phyloP scores from a whole-genome alignment of 2,113 vertebrate genomes.

The Vulpes ferrilata region DNA sequence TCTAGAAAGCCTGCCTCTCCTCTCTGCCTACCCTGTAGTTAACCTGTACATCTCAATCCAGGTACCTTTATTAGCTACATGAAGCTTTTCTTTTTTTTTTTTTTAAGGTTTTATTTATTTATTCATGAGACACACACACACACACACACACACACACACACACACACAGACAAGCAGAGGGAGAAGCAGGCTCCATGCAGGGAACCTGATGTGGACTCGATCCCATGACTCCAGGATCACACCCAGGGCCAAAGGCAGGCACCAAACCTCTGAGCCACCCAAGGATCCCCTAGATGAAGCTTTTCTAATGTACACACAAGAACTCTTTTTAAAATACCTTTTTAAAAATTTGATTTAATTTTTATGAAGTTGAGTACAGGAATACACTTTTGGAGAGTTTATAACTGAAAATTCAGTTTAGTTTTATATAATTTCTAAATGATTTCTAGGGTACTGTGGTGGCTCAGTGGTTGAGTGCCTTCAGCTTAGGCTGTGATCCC shows the following conservation, averaged over 20 bases:
- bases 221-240: too few relatives aligned
- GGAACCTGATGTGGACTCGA: too few relatives aligned
- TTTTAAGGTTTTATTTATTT: too few relatives aligned
- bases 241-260: too few relatives aligned
- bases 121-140: too few relatives aligned
- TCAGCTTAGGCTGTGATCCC: too few relatives aligned
- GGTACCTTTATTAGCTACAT: neutral
- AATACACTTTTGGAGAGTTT: neutral
- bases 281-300: neutral
- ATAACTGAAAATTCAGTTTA: conserved; percentile 1
- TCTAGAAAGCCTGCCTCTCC: neutral
- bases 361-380: neutral
- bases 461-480: too few relatives aligned
- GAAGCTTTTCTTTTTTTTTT: neutral
- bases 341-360: neutral
- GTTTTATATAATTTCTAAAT: neutral
- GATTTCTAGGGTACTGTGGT: neutral
- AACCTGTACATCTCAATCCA: neutral
- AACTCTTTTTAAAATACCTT: neutral
- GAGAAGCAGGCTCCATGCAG: too few relatives aligned
- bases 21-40: neutral
- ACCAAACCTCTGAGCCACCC: too few relatives aligned
- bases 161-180: too few relatives aligned
- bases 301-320: neutral
- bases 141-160: too few relatives aligned